phyloP scores from a whole-genome alignment of 2,113 vertebrate genomes.

The Hyperopisus bebe region DNA sequence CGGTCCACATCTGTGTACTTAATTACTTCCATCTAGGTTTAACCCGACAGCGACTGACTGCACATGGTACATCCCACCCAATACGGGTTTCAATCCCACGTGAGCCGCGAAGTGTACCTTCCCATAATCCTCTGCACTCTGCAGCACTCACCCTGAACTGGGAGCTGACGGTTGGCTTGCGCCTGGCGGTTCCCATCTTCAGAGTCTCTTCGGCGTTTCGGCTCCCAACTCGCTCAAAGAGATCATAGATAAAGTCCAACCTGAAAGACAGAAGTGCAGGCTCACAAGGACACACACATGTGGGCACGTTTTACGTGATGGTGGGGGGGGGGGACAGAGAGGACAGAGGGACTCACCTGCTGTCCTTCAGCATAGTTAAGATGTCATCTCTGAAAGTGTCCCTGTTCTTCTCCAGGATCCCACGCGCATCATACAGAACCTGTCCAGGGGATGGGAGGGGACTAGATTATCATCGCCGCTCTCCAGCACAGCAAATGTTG shows the following conservation, averaged over 20 bases:
- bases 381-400: slow-evolving; percentile 89
- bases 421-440: slow-evolving; percentile 79
- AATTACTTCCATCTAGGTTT: neutral
- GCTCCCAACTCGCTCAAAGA: slow-evolving; percentile 81
- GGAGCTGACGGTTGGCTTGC: slow-evolving; percentile 87
- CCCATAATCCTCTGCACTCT: neutral
- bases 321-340: neutral
- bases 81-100: neutral
- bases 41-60: neutral
- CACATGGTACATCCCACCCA: neutral
- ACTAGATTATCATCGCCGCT: neutral
- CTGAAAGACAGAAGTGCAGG: slow-evolving; percentile 49
- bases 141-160: slow-evolving; percentile 77
- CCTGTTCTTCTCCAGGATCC: slow-evolving; percentile 86
- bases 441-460: slow-evolving; percentile 34
- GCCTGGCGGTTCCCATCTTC: slow-evolving; percentile 83
- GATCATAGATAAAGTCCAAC: slow-evolving; percentile 86
- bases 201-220: slow-evolving; percentile 74
- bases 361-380: slow-evolving; percentile 83
- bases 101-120: neutral
- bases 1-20: neutral
- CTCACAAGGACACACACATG: neutral
- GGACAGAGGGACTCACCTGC: slow-evolving; percentile 60
- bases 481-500: neutral
- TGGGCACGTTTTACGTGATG: neutral